Percentiles rank a stretch among this genome's conserved stretches.
Conservation (phyloP, 2,113 vertebrate species). For the Paramisgurnus dabryanus region DNA sequence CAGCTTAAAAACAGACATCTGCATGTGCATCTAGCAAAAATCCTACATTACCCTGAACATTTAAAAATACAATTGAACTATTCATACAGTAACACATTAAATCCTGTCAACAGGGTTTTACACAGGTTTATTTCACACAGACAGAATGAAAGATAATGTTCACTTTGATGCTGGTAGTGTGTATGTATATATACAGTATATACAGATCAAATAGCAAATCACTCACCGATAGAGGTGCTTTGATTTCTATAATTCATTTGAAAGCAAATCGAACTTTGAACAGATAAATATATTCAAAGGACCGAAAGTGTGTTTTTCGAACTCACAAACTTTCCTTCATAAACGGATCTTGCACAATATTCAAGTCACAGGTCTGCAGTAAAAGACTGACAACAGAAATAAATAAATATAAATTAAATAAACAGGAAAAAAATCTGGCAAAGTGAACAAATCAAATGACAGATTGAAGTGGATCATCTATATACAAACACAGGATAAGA, state of each 20-base stretch:
- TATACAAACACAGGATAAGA: slow-evolving; percentile 36
- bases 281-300: background rate
- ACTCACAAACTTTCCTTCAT: background rate
- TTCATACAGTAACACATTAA: background rate
- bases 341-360: background rate
- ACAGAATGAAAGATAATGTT: background rate
- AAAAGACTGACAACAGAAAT: background rate
- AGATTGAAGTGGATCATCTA: background rate
- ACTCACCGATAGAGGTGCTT: background rate
- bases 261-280: background rate
- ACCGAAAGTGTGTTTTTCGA: background rate
- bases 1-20: slow-evolving; percentile 13
- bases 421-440: background rate
- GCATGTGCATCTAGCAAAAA: slow-evolving; percentile 10
- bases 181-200: too few relatives aligned
- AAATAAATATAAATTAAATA: background rate
- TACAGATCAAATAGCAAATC: too few relatives aligned
- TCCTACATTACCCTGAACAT: slow-evolving; percentile 13
- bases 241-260: background rate
- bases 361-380: slow-evolving; percentile 18
- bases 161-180: background rate
- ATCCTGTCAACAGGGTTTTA: slow-evolving; percentile 20
- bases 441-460: background rate
- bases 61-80: slow-evolving; percentile 16
- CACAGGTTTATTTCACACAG: background rate